A percentile compares a stretch with the other conserved stretches of the same genome.
phyloP scores from a whole-genome alignment of 2,888 invertebrate species.

The Zelleria hepariella region DNA sequence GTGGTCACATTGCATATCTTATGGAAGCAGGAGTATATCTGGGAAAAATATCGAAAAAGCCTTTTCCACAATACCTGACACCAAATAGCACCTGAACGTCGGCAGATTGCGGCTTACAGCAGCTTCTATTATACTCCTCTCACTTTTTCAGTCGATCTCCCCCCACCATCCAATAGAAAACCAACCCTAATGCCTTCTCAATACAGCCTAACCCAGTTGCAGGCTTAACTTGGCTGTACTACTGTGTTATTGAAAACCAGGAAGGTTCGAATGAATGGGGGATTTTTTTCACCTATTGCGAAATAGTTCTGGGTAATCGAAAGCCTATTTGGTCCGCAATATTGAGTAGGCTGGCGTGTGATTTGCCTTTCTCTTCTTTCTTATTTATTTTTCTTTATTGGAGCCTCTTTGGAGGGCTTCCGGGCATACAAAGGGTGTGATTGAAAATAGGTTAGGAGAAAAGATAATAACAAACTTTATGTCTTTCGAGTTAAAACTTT shows the following conservation, averaged over 20 bases:
- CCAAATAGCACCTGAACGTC: conserved; percentile 51
- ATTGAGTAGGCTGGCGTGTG: neutral
- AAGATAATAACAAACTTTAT: too few species aligned
- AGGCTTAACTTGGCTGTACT: neutral
- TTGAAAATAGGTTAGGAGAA: too few species aligned
- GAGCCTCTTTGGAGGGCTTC: neutral
- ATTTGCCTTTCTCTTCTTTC: neutral
- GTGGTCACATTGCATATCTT: too few species aligned
- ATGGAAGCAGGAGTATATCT: too few species aligned
- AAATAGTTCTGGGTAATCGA: neutral
- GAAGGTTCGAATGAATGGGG: neutral
- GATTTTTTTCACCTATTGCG: neutral
- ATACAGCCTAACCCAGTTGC: neutral
- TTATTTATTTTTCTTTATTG: neutral
- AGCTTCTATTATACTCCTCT: neutral
- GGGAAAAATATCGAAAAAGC: conserved; percentile 21
- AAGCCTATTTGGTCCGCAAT: neutral
- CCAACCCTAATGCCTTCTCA: neutral
- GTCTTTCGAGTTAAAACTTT: too few species aligned
- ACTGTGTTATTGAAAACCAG: neutral
- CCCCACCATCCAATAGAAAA: neutral
- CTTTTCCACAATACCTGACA: conserved; percentile 27
- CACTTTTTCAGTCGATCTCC: neutral
- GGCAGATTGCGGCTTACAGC: conserved; percentile 61
- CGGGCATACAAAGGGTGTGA: too few species aligned